Percentiles rank a stretch among this genome's conserved stretches.
Evolutionary conservation across 2,797 vertebrate genomes (phyloP).

Genomic region (Podarcis lilfordi): DNA sequence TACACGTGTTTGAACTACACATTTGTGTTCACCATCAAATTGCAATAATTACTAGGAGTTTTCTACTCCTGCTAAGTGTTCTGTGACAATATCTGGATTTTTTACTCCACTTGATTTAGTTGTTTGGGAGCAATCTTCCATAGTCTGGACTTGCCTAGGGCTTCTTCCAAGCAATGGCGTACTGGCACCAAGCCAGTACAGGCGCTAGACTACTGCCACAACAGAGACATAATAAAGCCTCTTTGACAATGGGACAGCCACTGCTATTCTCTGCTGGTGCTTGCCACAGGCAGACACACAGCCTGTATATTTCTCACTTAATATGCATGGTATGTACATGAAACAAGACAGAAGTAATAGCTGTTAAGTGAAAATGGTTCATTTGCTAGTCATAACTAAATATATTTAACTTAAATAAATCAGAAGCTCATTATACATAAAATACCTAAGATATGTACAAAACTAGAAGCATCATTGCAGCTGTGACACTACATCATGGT

Average conservation of each 20-base stretch:
- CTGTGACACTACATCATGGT: not conserved
- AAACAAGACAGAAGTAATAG: not conserved
- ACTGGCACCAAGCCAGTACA: not conserved
- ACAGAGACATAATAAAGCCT: not conserved
- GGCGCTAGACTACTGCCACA: not conserved
- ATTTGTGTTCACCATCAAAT: not conserved
- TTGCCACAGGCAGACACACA: not conserved
- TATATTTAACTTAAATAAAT: not conserved
- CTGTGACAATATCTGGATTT: conserved; percentile 14
- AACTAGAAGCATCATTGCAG: not conserved
- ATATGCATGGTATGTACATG: not conserved
- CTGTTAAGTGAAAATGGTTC: not conserved
- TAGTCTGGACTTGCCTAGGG: not conserved
- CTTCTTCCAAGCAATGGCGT: not conserved
- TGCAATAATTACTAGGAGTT: not conserved
- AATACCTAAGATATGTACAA: not conserved
- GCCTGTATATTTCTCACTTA: not conserved
- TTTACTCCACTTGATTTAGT: not conserved
- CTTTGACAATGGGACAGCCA: not conserved
- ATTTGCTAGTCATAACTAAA: not conserved
- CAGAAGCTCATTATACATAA: not conserved
- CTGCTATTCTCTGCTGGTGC: not conserved
- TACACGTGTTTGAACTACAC: not conserved
- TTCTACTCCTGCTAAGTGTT: not conserved
- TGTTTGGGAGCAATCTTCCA: not conserved